These are phyloP conservation scores for Climacteris rufus DNA, from an alignment of 2,113 vertebrate species.

Conservation along the genomic window DNA sequence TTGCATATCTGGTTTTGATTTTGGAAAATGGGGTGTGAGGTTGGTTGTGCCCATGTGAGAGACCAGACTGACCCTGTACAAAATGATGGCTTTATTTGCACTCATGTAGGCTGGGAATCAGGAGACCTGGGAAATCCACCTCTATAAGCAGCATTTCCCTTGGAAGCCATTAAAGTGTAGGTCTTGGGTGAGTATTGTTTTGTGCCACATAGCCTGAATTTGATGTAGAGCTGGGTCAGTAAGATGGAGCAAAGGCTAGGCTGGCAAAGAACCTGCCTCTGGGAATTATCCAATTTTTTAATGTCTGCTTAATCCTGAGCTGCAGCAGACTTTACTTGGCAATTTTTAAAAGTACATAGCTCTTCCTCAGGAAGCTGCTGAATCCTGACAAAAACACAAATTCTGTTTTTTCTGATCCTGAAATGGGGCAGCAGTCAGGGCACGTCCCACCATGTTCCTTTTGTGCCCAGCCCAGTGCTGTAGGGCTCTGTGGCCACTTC, in stretches of 20 bases:
- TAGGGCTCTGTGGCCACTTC: not conserved
- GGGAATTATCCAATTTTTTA: not conserved
- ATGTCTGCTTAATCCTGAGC: not conserved
- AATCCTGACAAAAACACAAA: not conserved
- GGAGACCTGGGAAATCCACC: not conserved
- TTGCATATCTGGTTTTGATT: not conserved
- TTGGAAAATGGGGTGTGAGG: accelerated
- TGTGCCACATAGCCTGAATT: not conserved
- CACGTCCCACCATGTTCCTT: accelerated
- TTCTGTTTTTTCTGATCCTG: not conserved
- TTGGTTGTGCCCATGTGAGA: not conserved
- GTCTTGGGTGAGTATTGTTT: not conserved
- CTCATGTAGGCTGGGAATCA: accelerated
- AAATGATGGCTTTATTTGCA: not conserved
- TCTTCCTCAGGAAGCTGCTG: not conserved
- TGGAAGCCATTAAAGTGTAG: not conserved
- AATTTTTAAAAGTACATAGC: not conserved
- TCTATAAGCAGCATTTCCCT: not conserved
- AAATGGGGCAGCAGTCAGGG: not conserved
- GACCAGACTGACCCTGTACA: accelerated
- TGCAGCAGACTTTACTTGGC: not conserved
- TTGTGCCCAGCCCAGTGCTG: not conserved
- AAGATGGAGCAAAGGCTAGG: not conserved
- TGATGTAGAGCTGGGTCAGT: not conserved
- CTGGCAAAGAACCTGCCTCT: not conserved